Evolutionary conservation across 2,888 invertebrate genomes (phyloP).

Genomic region (Drosophila neonasuta): DNA sequence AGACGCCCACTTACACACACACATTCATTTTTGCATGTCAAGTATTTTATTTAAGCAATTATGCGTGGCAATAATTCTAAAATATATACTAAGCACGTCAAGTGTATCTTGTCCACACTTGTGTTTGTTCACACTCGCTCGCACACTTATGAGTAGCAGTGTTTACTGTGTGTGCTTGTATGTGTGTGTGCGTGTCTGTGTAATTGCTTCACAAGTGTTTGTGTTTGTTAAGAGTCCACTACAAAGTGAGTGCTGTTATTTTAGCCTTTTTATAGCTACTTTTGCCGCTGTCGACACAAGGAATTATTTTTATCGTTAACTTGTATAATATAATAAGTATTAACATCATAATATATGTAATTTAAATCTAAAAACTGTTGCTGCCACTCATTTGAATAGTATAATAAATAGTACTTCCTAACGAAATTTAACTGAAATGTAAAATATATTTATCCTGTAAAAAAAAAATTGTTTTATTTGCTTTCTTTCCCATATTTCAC

Average conservation of each 20-base stretch:
- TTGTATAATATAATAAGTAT: too few relatives aligned
- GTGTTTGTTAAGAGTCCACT: slow-evolving; percentile 17
- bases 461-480: too few relatives aligned
- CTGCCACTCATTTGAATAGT: too few relatives aligned
- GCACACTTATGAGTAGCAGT: not conserved
- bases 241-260: slow-evolving; percentile 10
- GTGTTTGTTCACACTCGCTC: slow-evolving; percentile 7
- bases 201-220: slow-evolving; percentile 42
- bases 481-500: too few relatives aligned
- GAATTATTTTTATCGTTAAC: too few relatives aligned
- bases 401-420: too few relatives aligned
- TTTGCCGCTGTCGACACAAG: not conserved
- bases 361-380: too few relatives aligned
- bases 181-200: slow-evolving; percentile 5
- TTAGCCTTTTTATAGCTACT: slow-evolving; percentile 7
- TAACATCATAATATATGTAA: too few relatives aligned
- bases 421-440: too few relatives aligned
- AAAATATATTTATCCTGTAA: too few relatives aligned
- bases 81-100: slow-evolving; percentile 13
- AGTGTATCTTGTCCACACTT: not conserved
- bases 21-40: slow-evolving; percentile 16
- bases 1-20: slow-evolving; percentile 25
- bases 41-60: slow-evolving; percentile 61
- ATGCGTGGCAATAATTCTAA: slow-evolving; percentile 44
- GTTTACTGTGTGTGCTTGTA: not conserved